Base-by-base conservation (phyloP, 2,113 vertebrate species). In the Neolamprologus longior region DNA sequence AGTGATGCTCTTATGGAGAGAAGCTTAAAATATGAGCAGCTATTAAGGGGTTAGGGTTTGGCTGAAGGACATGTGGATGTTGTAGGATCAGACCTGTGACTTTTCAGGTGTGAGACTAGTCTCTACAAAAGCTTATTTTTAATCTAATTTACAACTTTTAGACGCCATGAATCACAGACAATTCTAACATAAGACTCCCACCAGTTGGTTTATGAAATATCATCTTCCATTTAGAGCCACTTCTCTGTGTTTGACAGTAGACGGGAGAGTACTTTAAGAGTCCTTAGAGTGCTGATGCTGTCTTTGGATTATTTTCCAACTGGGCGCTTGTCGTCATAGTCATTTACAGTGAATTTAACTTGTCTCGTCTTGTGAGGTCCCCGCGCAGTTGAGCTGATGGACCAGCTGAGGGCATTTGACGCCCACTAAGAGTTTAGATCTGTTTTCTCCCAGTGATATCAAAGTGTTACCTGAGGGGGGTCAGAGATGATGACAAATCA, bases 401-500 rank as follows among this genome's bases (percentile, higher is more conserved):
- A 93, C 90, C 87, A 87, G 79, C 86, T 86, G 54, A 85, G 88
- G 91, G 85, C 90, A 68, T 94, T 89, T 81, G 91, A 89, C 80
- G 14, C 93, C 86, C 86, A 42, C 89, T 90, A 82, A 92, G 91
- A 84, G 90, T 91, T 88, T 84, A 79, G 91, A 57, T 89, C 83
- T 80, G 33, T 88, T 81, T 84, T 93, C 91, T 91, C 68, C 24
- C 17, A 82, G 86, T 83, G 91, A 91, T 93, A 95, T 95, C 94
- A 96, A 95, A 95, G 93, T 91, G 88, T 89, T 90, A 95, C 95
- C 95, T 92, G 92, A 90, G 94, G 94, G 93, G 91, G 89, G 89
- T 94, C 88, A 90, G 89, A 90, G 89, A 93, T 95, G 92, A 95
- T 94, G 95, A 94, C 93, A 94, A 94, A 95, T 93, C 93, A 91